These are phyloP conservation scores for Microcebus lehilahytsara DNA, from an alignment of 2,113 vertebrate genomes.

Conservation along the genomic window DNA sequence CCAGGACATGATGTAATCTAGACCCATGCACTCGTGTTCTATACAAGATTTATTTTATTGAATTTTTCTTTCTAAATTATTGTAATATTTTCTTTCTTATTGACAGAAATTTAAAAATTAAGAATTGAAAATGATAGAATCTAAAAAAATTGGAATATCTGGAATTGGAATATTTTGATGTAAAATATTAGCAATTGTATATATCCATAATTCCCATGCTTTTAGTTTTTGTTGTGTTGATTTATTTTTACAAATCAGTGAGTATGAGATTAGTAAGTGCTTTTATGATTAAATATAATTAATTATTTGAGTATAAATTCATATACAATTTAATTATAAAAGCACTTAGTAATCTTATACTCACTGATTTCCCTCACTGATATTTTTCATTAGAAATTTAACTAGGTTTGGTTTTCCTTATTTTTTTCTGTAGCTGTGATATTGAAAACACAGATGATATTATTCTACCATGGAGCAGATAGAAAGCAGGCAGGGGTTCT, in stretches of 20 bases:
- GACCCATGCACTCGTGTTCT: background rate
- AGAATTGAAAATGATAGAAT: background rate
- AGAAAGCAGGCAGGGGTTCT: background rate
- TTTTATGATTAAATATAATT: background rate
- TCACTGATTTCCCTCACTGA: background rate
- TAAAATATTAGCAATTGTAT: conserved; percentile 14
- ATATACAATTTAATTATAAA: background rate
- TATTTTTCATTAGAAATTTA: conserved; percentile 30
- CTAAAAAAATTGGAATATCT: conserved; percentile 19
- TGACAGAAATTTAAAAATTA: conserved; percentile 3
- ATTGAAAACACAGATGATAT: background rate
- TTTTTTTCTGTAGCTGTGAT: background rate
- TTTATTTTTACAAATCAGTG: conserved; percentile 30
- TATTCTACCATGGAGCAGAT: background rate
- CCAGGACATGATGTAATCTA: background rate
- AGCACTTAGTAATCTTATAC: background rate
- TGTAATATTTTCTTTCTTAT: background rate
- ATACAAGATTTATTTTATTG: background rate
- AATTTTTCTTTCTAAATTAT: background rate
- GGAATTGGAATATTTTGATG: conserved; percentile 11
- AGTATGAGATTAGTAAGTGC: background rate
- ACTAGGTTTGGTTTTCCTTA: background rate
- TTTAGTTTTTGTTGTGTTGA: background rate
- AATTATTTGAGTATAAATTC: background rate
- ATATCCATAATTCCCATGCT: background rate